Percentiles rank a stretch among this genome's conserved stretches.
These are phyloP conservation scores for Pandemis corylana DNA, from an alignment of 2,888 invertebrate species.

Conservation along the genomic window DNA sequence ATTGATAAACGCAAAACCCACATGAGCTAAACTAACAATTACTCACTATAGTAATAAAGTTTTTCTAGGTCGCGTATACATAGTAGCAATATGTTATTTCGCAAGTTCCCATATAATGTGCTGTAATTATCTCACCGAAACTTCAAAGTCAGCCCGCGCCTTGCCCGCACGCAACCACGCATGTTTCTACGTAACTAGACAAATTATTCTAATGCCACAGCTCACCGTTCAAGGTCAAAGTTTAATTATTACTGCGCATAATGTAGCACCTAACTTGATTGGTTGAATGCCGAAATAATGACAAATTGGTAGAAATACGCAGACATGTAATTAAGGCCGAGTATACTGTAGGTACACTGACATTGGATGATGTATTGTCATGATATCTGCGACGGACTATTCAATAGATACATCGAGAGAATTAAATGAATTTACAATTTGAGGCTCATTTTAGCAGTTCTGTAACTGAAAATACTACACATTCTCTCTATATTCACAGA, in stretches of 20 bases:
- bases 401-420: not conserved
- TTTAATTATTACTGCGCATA: conserved; percentile 47
- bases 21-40: conserved; percentile 30
- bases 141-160: conserved; percentile 48
- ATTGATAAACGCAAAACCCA: conserved; percentile 22
- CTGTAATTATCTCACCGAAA: conserved; percentile 70
- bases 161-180: conserved; percentile 63
- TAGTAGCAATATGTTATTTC: conserved; percentile 56
- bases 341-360: not conserved
- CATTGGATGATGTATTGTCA: not conserved
- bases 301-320: conserved; percentile 21
- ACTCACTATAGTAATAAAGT: conserved; percentile 47
- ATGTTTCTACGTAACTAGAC: conserved; percentile 62
- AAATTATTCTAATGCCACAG: conserved; percentile 67
- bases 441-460: no score
- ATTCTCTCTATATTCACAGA: no score
- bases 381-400: not conserved
- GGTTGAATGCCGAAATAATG: conserved; percentile 30
- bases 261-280: conserved; percentile 36
- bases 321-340: not conserved
- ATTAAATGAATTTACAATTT: no score
- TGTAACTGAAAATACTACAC: no score
- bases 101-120: conserved; percentile 65
- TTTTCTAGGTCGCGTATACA: conserved; percentile 63
- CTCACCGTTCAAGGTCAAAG: conserved; percentile 68